Conservation (phyloP, 2,113 vertebrate species). For the Notarius quadriscutis region DNA sequence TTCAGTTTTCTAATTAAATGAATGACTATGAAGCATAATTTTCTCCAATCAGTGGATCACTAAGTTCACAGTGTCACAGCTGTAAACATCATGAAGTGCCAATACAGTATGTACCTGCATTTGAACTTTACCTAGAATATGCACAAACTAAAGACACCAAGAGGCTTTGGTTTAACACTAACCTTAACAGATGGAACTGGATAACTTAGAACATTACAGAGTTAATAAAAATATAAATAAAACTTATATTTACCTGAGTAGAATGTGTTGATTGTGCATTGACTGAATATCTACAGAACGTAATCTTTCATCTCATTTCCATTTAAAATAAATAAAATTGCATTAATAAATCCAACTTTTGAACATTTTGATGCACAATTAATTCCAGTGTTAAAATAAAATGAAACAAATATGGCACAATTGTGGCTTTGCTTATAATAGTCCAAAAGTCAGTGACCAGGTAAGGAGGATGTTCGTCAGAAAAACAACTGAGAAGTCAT, state of each 20-base stretch:
- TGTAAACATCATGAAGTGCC: neutral
- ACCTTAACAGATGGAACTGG: neutral
- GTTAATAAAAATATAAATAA: neutral
- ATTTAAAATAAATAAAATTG: neutral
- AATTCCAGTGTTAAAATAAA: neutral
- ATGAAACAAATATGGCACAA: neutral
- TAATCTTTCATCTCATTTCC: neutral
- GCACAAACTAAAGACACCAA: neutral
- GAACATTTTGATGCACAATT: neutral
- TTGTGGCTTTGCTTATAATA: neutral
- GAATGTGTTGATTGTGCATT: neutral
- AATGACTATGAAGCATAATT: neutral
- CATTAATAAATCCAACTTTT: neutral
- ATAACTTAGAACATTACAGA: neutral
- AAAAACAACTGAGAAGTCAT: neutral
- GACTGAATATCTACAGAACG: neutral
- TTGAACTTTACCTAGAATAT: neutral
- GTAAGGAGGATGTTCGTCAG: neutral
- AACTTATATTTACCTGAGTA: neutral
- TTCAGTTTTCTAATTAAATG: slow-evolving; percentile 9
- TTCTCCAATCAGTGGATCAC: neutral
- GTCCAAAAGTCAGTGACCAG: neutral
- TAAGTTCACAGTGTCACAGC: neutral
- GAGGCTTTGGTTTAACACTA: neutral
- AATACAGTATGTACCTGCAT: neutral